Evolutionary conservation across 2,797 vertebrate genomes (phyloP), one percentile per base, ranked within the genome.

Genomic region (Liparis tanakae): DNA sequence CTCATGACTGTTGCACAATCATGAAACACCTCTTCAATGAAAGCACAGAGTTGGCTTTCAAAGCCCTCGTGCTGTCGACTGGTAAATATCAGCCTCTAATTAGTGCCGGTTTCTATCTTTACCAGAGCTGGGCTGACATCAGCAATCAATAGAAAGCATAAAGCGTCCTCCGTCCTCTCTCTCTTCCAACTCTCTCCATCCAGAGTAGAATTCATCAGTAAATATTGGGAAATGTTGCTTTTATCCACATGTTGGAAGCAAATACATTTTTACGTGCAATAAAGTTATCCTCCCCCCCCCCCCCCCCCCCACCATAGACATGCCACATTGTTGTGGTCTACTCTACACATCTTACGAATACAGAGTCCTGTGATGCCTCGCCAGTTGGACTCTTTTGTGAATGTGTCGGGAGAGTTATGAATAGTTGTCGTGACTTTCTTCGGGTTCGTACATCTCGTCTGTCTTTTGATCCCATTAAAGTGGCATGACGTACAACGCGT

Each of bases 1-100:
- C 67, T 76, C 84, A 37, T 92, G 92, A 81, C 73, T 85, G 78
- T 77, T 87, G 78, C 67, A 78, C 81, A 79, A 78, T 88, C 80
- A 85, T 73, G 58, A 85, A 90, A 83, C 87, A 87, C 82, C 79
- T 89, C 91, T 82, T 85, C 69, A 74, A 74, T 79, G 70, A 84
- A 90, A 85, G 81, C 70, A 75, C 57, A 10, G 82, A 60, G 8
- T 81, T 91, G 85, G 82, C 81, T 89, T 90, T 94, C 77, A 92
- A 86, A 93, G 81, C 74, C 54, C 57, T 87, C 88, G 90, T 92
- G 90, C 86, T 81, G 93, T 89, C 83, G 85, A 48, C 56, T 92
- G 93, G 82, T 92, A 95, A 93, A 94, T 94, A 94, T 91, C 90
- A 92, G 74, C 81, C 86, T 81, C 89, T 92, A 90, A 89, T 94